These are phyloP conservation scores for Trachemys scripta DNA, from an alignment of 2,113 vertebrate genomes.

Conservation along the genomic window DNA sequence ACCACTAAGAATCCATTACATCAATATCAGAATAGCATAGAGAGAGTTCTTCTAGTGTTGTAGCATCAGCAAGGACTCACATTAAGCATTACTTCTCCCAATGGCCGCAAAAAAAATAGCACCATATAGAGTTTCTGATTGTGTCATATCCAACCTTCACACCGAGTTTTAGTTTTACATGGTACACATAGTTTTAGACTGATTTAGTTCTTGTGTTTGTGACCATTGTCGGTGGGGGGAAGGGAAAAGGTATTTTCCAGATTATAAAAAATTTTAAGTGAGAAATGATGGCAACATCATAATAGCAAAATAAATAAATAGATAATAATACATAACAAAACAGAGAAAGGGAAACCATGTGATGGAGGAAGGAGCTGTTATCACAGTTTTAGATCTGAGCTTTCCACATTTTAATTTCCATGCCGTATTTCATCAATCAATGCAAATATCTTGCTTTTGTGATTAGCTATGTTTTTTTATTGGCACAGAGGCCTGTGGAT, in stretches of 20 bases:
- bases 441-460: background rate
- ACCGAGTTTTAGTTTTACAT: background rate
- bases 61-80: background rate
- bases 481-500: background rate
- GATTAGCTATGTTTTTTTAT: background rate
- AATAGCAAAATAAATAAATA: background rate
- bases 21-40: background rate
- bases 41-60: background rate
- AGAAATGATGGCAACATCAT: background rate
- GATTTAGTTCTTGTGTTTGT: background rate
- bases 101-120: background rate
- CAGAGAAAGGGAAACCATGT: background rate
- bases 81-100: background rate
- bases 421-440: background rate
- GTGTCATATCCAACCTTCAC: background rate
- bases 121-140: background rate
- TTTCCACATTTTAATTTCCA: background rate
- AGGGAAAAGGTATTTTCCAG: background rate
- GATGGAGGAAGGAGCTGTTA: background rate
- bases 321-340: background rate
- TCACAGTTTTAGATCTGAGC: background rate
- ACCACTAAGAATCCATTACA: background rate
- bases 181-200: background rate
- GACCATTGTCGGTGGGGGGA: background rate
- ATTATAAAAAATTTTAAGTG: background rate